Percentiles rank a stretch among this genome's conserved stretches.
phyloP scores from a whole-genome alignment of 2,888 invertebrate genomes.

The Sialis fuliginosa region DNA sequence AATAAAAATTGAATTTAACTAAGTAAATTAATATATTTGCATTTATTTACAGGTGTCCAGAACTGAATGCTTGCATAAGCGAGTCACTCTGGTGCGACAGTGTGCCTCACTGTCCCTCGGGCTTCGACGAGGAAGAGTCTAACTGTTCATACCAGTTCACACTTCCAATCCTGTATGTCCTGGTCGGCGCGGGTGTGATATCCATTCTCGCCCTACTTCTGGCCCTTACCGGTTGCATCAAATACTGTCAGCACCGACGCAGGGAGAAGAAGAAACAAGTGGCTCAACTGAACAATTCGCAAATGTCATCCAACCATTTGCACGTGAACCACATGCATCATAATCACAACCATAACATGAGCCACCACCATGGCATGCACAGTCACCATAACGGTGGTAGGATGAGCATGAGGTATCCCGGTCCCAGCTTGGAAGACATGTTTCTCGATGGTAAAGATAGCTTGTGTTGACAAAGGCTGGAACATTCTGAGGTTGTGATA shows the following conservation, averaged over 20 bases:
- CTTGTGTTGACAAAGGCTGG: slow-evolving; percentile 46
- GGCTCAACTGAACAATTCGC: slow-evolving; percentile 37
- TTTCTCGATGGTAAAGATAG: slow-evolving; percentile 45
- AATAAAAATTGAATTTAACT: too few species aligned
- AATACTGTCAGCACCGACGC: slow-evolving; percentile 36
- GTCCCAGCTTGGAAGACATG: slow-evolving; percentile 15
- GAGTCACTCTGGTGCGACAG: slow-evolving; percentile 68
- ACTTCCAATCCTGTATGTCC: slow-evolving; percentile 46
- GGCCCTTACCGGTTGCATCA: slow-evolving; percentile 38
- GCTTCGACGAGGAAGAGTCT: slow-evolving; percentile 61
- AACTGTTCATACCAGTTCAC: slow-evolving; percentile 56
- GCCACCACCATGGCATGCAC: slow-evolving; percentile 10
- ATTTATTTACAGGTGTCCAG: slow-evolving; percentile 47
- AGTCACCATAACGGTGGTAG: slow-evolving; percentile 7
- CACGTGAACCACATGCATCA: slow-evolving; percentile 39
- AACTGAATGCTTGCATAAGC: slow-evolving; percentile 64
- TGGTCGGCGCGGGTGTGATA: slow-evolving; percentile 42
- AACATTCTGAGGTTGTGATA: slow-evolving; percentile 19
- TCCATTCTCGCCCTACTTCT: slow-evolving; percentile 39
- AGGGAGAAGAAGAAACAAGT: slow-evolving; percentile 35
- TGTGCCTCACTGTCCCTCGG: slow-evolving; percentile 59
- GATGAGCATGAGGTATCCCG: slow-evolving; percentile 8
- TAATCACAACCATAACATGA: slow-evolving; percentile 30
- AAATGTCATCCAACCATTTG: slow-evolving; percentile 14
- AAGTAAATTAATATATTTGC: slow-evolving; percentile 5